Percentiles rank a stretch among this genome's conserved stretches.
These are phyloP conservation scores for Porites lutea DNA, from an alignment of 64 coral and sea anemone species.

Conservation along the genomic window DNA sequence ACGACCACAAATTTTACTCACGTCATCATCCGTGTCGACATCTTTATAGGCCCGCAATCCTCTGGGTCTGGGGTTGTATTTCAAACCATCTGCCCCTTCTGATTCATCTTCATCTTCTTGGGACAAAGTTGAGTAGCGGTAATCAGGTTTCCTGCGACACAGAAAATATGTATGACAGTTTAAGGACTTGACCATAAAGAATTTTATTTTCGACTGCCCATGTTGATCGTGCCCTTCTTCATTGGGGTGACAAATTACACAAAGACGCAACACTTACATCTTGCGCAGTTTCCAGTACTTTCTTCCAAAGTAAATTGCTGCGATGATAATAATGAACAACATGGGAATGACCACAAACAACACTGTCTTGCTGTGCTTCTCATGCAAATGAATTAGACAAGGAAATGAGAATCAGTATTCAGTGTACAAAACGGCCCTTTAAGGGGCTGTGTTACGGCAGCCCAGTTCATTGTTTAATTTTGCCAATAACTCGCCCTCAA, in stretches of 20 bases:
- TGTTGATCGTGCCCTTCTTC: neutral
- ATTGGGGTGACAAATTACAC: neutral
- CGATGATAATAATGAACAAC: slow-evolving; percentile 10
- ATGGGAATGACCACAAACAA: slow-evolving; percentile 43
- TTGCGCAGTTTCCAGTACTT: slow-evolving; percentile 48
- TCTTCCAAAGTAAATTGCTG: slow-evolving; percentile 48
- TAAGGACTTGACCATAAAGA: too few relatives aligned
- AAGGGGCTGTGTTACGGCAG: too few relatives aligned
- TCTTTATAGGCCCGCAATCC: slow-evolving; percentile 38
- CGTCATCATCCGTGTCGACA: slow-evolving; percentile 54
- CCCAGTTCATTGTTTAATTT: too few relatives aligned
- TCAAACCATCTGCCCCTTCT: slow-evolving; percentile 23
- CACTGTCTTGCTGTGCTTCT: neutral
- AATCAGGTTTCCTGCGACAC: slow-evolving; percentile 40
- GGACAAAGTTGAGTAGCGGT: slow-evolving; percentile 59
- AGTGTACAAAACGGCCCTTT: neutral
- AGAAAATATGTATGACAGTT: neutral
- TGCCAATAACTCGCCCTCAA: too few relatives aligned
- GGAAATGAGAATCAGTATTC: neutral
- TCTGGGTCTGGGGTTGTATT: slow-evolving; percentile 57
- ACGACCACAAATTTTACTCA: neutral
- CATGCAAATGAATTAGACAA: neutral
- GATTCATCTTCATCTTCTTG: slow-evolving; percentile 8
- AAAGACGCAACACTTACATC: slow-evolving; percentile 32
- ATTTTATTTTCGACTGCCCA: neutral